Evolutionary conservation across 2,888 invertebrate species (phyloP), one percentile per base, ranked within the genome.

Genomic region (Azorinus chamasolen): DNA sequence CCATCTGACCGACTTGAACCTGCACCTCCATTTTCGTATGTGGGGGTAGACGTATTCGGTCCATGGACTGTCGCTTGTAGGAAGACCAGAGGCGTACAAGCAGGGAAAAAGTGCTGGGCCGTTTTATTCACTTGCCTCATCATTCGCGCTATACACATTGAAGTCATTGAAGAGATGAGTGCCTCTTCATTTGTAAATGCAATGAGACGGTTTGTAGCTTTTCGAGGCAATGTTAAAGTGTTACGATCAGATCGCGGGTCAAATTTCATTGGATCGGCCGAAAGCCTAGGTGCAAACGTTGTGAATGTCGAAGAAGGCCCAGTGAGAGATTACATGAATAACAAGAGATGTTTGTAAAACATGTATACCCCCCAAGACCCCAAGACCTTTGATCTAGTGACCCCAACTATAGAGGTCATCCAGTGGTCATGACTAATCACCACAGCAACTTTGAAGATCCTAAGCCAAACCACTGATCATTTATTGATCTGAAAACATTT

Each of bases 11-110:
- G 74, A 5, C 16, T 75, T 10, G 10, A 22, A 10, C 46, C 22
- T 1, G 20, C 0, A 1, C 57, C 51, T n/a, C 77, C 80, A 8
- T 83, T 83, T 50, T 55, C 78, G 6, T 65, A 50, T 20, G 71
- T 79, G 32, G 83, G 79, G 3, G 59, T 80, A 2, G 75, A 83
- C 39, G 50, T 39, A 6, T 81, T 83, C 61, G 79, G 75, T 2
- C 18, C 78, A n/a, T 78, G 70, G 77, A 10, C 24, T 18, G 46
- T 83, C 4, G 25, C 39, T 1, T 64, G 65, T 12, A 27, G 79
- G 24, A 27, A 51, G 18, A 78, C 78, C 8, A 45, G 76, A 54
- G 71, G 73, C 22, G 79, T 76, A 25, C 39, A n/a, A 39, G 64
- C 73, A 8, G 46, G 62, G 25, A 46, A 24, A 2, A 80, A 83